Conservation (phyloP, 2,113 vertebrate genomes). For the Desmodus rotundus region DNA sequence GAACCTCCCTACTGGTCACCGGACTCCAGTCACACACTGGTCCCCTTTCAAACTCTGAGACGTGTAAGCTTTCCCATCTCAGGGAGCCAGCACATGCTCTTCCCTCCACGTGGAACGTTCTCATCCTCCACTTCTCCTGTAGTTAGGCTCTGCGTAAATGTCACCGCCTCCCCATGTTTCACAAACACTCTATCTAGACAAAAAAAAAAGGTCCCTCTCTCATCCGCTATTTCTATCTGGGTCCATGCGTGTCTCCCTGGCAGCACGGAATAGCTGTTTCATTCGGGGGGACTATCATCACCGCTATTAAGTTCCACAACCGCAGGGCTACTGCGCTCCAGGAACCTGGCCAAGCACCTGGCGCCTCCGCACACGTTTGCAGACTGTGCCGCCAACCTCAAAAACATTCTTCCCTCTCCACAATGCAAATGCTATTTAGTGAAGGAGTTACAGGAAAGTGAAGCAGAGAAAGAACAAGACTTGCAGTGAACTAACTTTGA, state of each 20-base stretch:
- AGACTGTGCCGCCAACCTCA: neutral
- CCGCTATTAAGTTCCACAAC: neutral
- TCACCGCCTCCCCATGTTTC: neutral
- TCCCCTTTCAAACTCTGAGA: neutral
- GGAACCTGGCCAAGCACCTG: neutral
- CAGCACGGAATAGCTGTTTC: neutral
- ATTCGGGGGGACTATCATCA: too few relatives aligned
- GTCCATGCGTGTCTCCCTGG: neutral
- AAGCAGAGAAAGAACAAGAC: neutral
- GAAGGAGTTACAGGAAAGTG: neutral
- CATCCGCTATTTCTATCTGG: neutral
- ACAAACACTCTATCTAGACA: neutral
- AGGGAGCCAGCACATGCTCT: neutral
- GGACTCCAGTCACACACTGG: neutral
- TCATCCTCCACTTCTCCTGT: neutral
- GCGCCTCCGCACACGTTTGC: neutral
- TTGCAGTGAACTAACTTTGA: neutral
- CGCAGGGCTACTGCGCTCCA: neutral
- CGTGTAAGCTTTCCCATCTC: neutral
- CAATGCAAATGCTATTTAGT: neutral
- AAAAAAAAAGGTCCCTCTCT: neutral
- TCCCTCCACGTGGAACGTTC: neutral
- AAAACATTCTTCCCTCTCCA: neutral
- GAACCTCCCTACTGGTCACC: neutral
- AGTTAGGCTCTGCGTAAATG: neutral